Evolutionary conservation across 1,140 invertebrate species (phyloP), one percentile per base, ranked within the genome.

Genomic region (Pollicipes pollicipes): DNA sequence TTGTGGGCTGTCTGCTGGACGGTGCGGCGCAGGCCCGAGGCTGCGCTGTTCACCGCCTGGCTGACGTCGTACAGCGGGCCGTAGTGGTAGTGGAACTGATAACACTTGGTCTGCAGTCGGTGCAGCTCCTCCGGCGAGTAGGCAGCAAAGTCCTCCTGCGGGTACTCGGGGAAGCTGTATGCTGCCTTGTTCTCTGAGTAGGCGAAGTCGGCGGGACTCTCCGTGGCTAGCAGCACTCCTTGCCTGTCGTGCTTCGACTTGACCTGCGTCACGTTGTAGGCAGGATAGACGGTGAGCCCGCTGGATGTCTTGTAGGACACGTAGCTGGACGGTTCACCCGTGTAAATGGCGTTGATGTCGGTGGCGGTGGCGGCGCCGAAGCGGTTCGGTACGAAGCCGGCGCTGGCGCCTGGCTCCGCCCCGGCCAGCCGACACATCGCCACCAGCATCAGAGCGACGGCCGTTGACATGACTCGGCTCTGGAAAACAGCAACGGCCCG

Each of bases 61-160:
- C 26, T 4, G 24, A 66, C 64, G 64, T 66, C 64, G n/a, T 66
- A 66, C 64, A 66, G 64, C 27, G 64, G 64, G 6, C 64, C 64
- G 64, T 66, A 66, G 64, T 66, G 64, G 28, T 66, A 66, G 64
- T 66, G 64, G 64, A 28, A 66, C 28, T 66, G 64, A 24, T 66
- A 29, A 29, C 64, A 66, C 28, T 66, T 27, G n/a, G 64, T 29
- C 10, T 24, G 64, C 28, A 66, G 64, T 6, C 28, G 64, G 10
- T 24, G 64, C 28, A 66, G 28, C 10, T 66, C 27, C 28, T 66
- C n/a, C 27, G 8, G n/a, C 27, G 64, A 66, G 64, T 66, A 66
- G 8, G 27, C 10, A n/a, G 27, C 26, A n/a, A 66, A 66, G 64
- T 66, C n/a, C 8, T 66, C 64, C 64, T 21, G 64, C 10, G 28